phyloP scores from a whole-genome alignment of 1,140 invertebrate species.

The Drosophila sp. region DNA sequence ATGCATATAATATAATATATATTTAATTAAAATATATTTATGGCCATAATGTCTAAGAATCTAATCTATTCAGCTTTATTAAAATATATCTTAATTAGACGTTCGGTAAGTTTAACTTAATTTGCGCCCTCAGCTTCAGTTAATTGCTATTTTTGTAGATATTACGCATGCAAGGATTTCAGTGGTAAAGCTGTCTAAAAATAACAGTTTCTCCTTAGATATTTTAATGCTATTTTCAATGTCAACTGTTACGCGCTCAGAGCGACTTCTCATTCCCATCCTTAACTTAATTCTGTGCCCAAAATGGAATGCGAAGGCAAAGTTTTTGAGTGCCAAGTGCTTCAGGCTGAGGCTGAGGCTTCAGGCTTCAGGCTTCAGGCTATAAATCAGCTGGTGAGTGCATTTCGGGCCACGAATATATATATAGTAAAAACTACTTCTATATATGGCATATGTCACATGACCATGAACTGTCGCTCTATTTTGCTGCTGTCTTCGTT shows the following conservation, averaged over 20 bases:
- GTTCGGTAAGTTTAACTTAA: background rate
- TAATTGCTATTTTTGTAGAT: slow-evolving; percentile 22
- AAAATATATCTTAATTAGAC: slow-evolving; percentile 6
- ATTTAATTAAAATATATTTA: too few relatives aligned
- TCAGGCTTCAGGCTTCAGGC: too few relatives aligned
- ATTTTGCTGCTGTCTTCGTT: slow-evolving; percentile 14
- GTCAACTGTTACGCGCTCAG: slow-evolving; percentile 48
- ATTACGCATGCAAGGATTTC: slow-evolving; percentile 22
- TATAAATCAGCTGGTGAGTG: slow-evolving; percentile 50
- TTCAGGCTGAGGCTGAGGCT: slow-evolving; percentile 3
- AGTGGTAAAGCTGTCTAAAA: slow-evolving; percentile 31
- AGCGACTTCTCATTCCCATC: background rate
- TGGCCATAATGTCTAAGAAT: too few relatives aligned
- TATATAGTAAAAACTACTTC: too few relatives aligned
- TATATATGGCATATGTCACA: slow-evolving; percentile 45
- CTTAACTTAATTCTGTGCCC: too few relatives aligned
- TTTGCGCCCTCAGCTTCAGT: slow-evolving; percentile 19
- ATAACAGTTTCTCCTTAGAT: slow-evolving; percentile 37
- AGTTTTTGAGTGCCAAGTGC: slow-evolving; percentile 49
- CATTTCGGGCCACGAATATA: slow-evolving; percentile 23
- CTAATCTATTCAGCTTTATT: background rate
- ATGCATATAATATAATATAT: too few relatives aligned
- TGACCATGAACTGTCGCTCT: slow-evolving; percentile 56
- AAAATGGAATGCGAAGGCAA: slow-evolving; percentile 33
- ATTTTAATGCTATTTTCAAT: slow-evolving; percentile 51